Evolutionary conservation across 1,140 invertebrate genomes (phyloP).

Genomic region (Drosophila ohnishii): DNA sequence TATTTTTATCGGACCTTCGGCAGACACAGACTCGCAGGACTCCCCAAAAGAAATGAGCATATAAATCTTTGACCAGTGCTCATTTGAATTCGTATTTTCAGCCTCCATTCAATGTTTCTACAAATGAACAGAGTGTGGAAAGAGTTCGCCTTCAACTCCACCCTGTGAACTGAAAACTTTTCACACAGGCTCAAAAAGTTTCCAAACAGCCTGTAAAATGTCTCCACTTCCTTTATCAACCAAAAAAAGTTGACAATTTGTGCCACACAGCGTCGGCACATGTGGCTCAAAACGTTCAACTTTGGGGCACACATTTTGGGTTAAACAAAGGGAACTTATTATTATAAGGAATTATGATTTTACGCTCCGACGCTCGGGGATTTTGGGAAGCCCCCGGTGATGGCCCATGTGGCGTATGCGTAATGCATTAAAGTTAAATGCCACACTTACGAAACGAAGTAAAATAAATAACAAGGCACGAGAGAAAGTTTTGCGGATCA

Average conservation of each 20-base stretch:
- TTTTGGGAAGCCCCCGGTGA: constrained; percentile 14
- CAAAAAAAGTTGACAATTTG: constrained; percentile 26
- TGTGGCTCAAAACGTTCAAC: constrained; percentile 34
- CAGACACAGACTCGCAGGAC: constrained; percentile 6
- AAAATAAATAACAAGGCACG: constrained; percentile 11
- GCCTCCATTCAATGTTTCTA: neutral
- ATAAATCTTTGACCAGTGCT: constrained; percentile 35
- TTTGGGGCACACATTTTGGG: constrained; percentile 21
- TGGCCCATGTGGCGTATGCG: constrained; percentile 47
- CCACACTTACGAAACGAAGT: constrained; percentile 10
- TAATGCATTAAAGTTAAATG: constrained; percentile 36
- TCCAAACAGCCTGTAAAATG: constrained; percentile 42
- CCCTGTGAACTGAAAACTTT: constrained; percentile 21
- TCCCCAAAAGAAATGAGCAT: constrained; percentile 5
- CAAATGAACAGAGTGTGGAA: constrained; percentile 19
- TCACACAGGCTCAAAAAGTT: constrained; percentile 13
- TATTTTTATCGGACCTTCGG: constrained; percentile 27
- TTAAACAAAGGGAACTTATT: constrained; percentile 39
- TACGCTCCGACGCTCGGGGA: constrained; percentile 12
- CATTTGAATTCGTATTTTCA: constrained; percentile 28
- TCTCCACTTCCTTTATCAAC: constrained; percentile 38
- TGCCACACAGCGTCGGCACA: constrained; percentile 15
- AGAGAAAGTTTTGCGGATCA: neutral
- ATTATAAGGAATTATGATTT: constrained; percentile 37
- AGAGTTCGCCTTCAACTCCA: constrained; percentile 1